Percentiles rank a stretch among this genome's conserved stretches.
phyloP scores from a whole-genome alignment of 2,888 invertebrate species.

The Acanthococcus lagerstroemiae region DNA sequence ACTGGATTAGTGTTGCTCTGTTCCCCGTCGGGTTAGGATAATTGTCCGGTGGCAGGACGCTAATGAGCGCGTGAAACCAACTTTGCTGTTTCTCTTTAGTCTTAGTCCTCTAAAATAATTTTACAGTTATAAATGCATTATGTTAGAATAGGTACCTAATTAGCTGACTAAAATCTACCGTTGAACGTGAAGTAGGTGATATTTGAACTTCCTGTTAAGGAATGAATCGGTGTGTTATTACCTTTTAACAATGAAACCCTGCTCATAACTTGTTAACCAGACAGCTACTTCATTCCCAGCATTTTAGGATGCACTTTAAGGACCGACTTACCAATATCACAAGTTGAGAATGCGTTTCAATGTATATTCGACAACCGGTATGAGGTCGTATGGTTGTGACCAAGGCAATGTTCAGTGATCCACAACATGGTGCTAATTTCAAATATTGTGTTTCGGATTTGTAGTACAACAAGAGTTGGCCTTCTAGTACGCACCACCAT shows the following conservation, averaged over 20 bases:
- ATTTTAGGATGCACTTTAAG: background rate
- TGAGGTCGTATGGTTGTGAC: slow-evolving; percentile 43
- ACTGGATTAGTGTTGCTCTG: too few relatives aligned
- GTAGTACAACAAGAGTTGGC: slow-evolving; percentile 47
- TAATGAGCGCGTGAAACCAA: slow-evolving; percentile 46
- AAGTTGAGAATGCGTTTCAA: slow-evolving; percentile 44
- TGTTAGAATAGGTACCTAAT: too few relatives aligned
- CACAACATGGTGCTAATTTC: slow-evolving; percentile 46
- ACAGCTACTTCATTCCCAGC: background rate
- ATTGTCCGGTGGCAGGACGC: slow-evolving; percentile 17
- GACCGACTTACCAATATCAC: slow-evolving; percentile 43
- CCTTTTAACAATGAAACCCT: slow-evolving; percentile 1
- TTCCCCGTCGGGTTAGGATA: too few relatives aligned
- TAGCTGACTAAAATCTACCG: too few relatives aligned
- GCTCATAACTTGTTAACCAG: too few relatives aligned
- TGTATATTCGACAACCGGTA: slow-evolving; percentile 41
- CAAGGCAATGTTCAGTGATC: slow-evolving; percentile 46
- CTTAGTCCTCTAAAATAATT: slow-evolving; percentile 44
- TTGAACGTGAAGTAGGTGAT: too few relatives aligned
- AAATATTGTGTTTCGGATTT: slow-evolving; percentile 46
- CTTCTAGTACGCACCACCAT: slow-evolving; percentile 50
- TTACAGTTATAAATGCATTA: slow-evolving; percentile 15
- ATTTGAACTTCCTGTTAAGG: too few relatives aligned
- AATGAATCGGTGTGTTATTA: background rate
- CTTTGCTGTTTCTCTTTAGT: slow-evolving; percentile 44